Base-by-base conservation (phyloP, 2,888 invertebrate species). In the Eupithecia centaureata region DNA sequence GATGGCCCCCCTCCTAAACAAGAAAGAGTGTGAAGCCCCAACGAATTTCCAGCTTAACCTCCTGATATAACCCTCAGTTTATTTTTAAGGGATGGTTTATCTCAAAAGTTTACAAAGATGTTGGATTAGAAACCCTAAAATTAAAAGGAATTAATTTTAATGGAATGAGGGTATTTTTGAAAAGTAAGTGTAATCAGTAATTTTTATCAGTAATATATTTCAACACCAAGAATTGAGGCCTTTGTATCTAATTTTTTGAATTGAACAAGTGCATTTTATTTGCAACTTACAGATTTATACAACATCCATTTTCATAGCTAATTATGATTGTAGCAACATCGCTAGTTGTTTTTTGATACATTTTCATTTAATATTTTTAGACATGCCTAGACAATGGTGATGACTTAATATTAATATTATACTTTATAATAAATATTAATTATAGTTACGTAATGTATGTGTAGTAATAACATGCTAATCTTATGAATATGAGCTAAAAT, bases 401-500 rank as follows among this genome's bases (percentile, higher is more conserved):
- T 61, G 56, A 35, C 38, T n/a, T n/a, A n/a, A n/a, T n/a, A n/a
- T n/a, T 67, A 61, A 61, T 65, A 42, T 62, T 66, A 66, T 66
- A 67, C 63, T 69, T 56, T n/a, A 30, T 52, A 30, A 25, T 66
- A 61, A 57, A 62, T 62, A 33, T 66, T 63, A 64, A 28, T 65
- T 54, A 32, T 70, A 69, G 66, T 69, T 64, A 70, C 59, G 10
- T 25, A 52, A 12, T 22, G 22, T 27, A 56, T 73, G 71, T 57
- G 72, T 73, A 74, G 76, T 79, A 73, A 71, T 77, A 80, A 88
- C 86, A 86, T 84, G 84, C 87, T 92, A 90, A 89, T 92, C 92
- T 92, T 93, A 93, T 93, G 93, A 93, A 89, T 87, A 88, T 85
- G 92, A 92, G 92, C 92, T 93, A 83, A 86, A 86, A 84, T 78